Percentiles rank a stretch among this genome's conserved stretches.
These are phyloP conservation scores for Frankliniella fusca DNA, from an alignment of 2,888 invertebrate species.

Conservation along the genomic window DNA sequence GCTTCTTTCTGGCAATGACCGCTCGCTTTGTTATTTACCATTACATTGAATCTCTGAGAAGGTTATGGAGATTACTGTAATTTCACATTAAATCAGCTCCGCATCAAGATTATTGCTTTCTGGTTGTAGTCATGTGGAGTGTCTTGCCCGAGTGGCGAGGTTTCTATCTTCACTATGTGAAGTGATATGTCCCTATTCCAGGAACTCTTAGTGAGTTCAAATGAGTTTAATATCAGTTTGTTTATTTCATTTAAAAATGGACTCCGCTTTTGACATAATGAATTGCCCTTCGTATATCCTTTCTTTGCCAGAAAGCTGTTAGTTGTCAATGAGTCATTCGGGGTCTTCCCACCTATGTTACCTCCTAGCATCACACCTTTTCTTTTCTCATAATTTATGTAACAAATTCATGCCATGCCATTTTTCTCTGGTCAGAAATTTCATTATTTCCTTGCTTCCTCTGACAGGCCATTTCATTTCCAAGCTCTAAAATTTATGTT, in stretches of 20 bases:
- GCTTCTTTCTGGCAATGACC: constrained; percentile 37
- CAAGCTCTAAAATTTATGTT: constrained; percentile 5
- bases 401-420: background rate
- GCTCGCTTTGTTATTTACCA: background rate
- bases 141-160: constrained; percentile 11
- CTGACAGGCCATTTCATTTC: constrained; percentile 20
- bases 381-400: constrained; percentile 15
- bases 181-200: background rate
- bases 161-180: constrained; percentile 20
- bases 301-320: constrained; percentile 10
- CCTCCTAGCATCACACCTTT: constrained; percentile 24
- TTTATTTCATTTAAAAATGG: background rate
- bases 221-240: background rate
- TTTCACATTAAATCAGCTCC: background rate
- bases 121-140: constrained; percentile 3
- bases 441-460: background rate
- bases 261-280: background rate
- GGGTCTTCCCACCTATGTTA: constrained; percentile 19
- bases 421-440: constrained; percentile 16
- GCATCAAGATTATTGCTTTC: background rate
- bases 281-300: background rate
- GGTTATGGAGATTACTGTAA: background rate
- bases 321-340: constrained; percentile 1
- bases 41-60: background rate
- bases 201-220: constrained; percentile 21